Evolutionary conservation across 2,888 invertebrate species (phyloP), one percentile per base, ranked within the genome.

Genomic region (Pseudococcus jackbeardsleyi): DNA sequence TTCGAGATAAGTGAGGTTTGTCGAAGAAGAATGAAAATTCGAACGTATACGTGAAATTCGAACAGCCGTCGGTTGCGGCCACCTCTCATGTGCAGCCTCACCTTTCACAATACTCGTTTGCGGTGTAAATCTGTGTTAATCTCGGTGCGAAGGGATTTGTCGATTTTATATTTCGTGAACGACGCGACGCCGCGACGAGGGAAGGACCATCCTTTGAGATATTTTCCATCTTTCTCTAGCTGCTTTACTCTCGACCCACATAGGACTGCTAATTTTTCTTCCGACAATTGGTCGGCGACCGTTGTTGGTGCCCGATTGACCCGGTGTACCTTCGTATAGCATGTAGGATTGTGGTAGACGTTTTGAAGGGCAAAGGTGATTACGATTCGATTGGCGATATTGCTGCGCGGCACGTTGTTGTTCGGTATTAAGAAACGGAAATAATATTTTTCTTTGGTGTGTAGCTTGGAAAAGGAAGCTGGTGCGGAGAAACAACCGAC

Each of bases 61-160:
- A 54, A 19, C 59, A 59, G 54, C 15, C 59, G 59, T 19, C 26
- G 26, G 19, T 19, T 6, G 19, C 19, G 5, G 59, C 59, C 5
- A 12, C 54, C 19, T n/a, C 59, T 33, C 26, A 33, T 33, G 26
- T 33, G 19, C 59, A 19, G 59, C 50, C 7, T 59, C 19, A 59
- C 59, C 59, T 59, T 59, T 59, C 19, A 59, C 8, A 59, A 5
- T n/a, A 19, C 59, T 59, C 59, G 59, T 59, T 59, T 59, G 59
- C 59, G 59, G 59, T 59, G 59, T 59, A 59, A 59, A 19, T 59
- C 59, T 59, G 59, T 19, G 59, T 59, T 59, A 59, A 59, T 59
- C 59, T 19, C 19, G 59, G 59, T 59, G n/a, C 59, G 19, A 59
- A 59, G 59, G 59, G 59, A 59, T 59, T 59, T 59, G 59, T 59